Percentiles rank a stretch among this genome's conserved stretches.
Evolutionary conservation across 1,140 invertebrate species (phyloP).

Genomic region (Drosophila gunungcola): DNA sequence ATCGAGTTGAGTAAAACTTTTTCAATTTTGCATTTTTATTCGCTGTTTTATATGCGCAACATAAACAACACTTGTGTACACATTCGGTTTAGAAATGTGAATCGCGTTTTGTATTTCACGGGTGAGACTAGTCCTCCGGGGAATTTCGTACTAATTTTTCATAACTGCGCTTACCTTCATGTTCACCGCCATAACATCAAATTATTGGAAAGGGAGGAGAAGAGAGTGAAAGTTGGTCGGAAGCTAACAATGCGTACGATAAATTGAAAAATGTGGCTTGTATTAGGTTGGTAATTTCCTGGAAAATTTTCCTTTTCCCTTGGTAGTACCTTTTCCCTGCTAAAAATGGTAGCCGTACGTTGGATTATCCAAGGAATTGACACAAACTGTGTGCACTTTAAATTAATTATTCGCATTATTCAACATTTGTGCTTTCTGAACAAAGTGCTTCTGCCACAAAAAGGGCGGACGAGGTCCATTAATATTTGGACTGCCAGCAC

Average conservation of each 20-base stretch:
- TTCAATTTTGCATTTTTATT: slow-evolving; percentile 34
- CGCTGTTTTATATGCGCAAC: not conserved
- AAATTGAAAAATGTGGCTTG: not conserved
- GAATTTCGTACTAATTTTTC: not conserved
- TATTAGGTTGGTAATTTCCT: not conserved
- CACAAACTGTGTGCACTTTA: not conserved
- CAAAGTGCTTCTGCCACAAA: slow-evolving; percentile 2
- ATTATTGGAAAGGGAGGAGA: not conserved
- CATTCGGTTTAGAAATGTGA: slow-evolving; percentile 16
- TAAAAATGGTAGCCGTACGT: not conserved
- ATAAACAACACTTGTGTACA: not conserved
- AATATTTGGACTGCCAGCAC: slow-evolving; percentile 34
- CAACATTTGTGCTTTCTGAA: slow-evolving; percentile 7
- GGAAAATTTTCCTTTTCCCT: not conserved
- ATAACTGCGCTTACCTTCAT: not conserved
- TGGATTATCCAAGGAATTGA: not conserved
- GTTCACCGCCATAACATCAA: not conserved
- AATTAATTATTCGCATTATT: slow-evolving; percentile 31
- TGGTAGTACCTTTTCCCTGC: not conserved
- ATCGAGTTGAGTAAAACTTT: slow-evolving; percentile 21
- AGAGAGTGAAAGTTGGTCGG: no score
- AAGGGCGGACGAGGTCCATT: slow-evolving; percentile 12
- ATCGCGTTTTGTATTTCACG: slow-evolving; percentile 6
- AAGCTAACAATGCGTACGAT: slow-evolving; percentile 6
- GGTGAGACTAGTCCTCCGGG: no score